These are phyloP conservation scores for Oreochromis mossambicus DNA, from an alignment of 2,797 vertebrate genomes.

Conservation along the genomic window DNA sequence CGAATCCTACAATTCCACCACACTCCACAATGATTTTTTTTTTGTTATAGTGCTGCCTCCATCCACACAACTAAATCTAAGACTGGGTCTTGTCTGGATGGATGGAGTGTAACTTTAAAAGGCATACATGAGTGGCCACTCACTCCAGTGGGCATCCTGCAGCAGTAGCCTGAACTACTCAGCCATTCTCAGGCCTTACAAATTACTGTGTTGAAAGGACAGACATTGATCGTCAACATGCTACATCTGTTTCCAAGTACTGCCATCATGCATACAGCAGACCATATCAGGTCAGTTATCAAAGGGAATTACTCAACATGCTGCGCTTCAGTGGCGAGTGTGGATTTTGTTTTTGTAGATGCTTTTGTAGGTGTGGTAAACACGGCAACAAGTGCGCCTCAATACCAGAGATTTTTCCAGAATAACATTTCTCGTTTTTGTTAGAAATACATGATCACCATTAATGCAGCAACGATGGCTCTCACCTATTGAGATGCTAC, in stretches of 20 bases:
- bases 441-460: slow-evolving; percentile 37
- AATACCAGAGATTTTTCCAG: neutral
- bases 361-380: neutral
- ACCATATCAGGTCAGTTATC: slow-evolving; percentile 22
- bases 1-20: slow-evolving; percentile 50
- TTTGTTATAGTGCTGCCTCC: slow-evolving; percentile 51
- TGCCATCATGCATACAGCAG: slow-evolving; percentile 40
- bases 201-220: slow-evolving; percentile 56
- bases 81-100: slow-evolving; percentile 55
- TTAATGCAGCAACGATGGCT: neutral
- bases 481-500: slow-evolving; percentile 23
- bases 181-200: slow-evolving; percentile 59
- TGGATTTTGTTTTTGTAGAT: slow-evolving; percentile 17
- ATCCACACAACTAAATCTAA: slow-evolving; percentile 61
- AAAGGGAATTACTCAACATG: slow-evolving; percentile 46
- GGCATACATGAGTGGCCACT: slow-evolving; percentile 66
- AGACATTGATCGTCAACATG: slow-evolving; percentile 48
- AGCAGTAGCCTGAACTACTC: slow-evolving; percentile 53
- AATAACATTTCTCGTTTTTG: neutral
- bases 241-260: slow-evolving; percentile 28
- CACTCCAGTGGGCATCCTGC: slow-evolving; percentile 37
- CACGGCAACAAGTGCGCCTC: neutral
- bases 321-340: neutral
- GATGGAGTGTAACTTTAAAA: slow-evolving; percentile 73
- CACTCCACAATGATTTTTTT: slow-evolving; percentile 55